Evolutionary conservation across 2,113 vertebrate species (phyloP).

Genomic region (Plectropomus leopardus): DNA sequence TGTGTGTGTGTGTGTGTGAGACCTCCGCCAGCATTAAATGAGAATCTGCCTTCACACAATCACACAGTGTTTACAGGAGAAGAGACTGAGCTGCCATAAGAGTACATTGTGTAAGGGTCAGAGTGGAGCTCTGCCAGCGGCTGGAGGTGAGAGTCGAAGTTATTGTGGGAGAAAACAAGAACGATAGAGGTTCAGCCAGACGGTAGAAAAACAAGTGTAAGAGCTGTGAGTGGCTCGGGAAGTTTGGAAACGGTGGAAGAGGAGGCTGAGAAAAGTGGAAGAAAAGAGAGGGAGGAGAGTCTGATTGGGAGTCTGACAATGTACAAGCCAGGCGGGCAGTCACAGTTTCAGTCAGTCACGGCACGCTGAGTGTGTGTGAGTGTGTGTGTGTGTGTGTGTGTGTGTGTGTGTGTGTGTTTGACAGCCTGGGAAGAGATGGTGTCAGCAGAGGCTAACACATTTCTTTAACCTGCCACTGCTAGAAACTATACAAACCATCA

Average conservation of each 20-base stretch:
- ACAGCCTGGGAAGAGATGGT: conserved; percentile 10
- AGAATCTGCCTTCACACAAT: neutral
- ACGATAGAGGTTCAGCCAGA: neutral
- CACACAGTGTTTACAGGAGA: neutral
- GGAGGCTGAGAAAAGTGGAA: conserved; percentile 30
- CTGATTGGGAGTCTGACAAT: conserved; percentile 63
- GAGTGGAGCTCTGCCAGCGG: neutral
- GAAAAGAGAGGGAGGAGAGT: conserved; percentile 11
- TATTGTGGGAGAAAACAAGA: conserved; percentile 13
- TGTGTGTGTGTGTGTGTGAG: too few relatives aligned
- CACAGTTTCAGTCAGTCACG: conserved; percentile 46
- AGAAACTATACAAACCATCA: conserved; percentile 26
- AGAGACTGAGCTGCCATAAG: neutral
- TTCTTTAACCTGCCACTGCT: conserved; percentile 29
- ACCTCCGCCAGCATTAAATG: neutral
- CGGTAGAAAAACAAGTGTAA: conserved; percentile 8
- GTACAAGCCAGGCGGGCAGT: conserved; percentile 21
- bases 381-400: conserved; percentile 35
- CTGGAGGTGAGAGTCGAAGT: conserved; percentile 14
- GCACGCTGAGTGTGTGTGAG: conserved; percentile 13
- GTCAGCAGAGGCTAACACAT: conserved; percentile 36
- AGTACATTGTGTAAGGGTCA: conserved; percentile 1
- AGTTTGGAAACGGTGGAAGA: conserved; percentile 5
- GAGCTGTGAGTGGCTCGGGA: neutral
- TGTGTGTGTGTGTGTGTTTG: conserved; percentile 44